These are phyloP conservation scores for Maniola hyperantus DNA, from an alignment of 2,888 invertebrate species.

Conservation along the genomic window DNA sequence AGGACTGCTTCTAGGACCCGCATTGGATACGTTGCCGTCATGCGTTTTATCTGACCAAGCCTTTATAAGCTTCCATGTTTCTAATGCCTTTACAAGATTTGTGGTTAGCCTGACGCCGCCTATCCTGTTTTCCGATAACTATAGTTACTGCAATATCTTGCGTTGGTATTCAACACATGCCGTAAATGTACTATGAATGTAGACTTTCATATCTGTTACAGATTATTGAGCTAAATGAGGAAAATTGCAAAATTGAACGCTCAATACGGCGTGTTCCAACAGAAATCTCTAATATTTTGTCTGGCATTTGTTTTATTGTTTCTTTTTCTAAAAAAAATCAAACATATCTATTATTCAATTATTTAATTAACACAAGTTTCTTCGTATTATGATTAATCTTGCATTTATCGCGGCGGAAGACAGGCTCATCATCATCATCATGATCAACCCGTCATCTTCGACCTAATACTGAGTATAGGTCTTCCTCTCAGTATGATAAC, in stretches of 20 bases:
- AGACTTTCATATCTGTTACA: neutral
- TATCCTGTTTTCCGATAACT: slow-evolving; percentile 22
- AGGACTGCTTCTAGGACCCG: no score
- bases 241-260: neutral
- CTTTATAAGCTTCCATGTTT: slow-evolving; percentile 43
- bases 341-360: no score
- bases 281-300: neutral
- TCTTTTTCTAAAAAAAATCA: no score
- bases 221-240: neutral
- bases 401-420: no score
- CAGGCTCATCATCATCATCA: no score
- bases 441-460: no score
- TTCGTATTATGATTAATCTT: no score
- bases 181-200: neutral
- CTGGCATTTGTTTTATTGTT: neutral
- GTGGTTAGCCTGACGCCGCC: slow-evolving; percentile 36
- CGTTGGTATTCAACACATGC: slow-evolving; percentile 2
- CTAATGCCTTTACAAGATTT: slow-evolving; percentile 41
- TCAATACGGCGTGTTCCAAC: neutral
- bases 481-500: no score
- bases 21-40: no score
- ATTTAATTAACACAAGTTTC: no score
- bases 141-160: slow-evolving; percentile 10
- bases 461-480: no score
- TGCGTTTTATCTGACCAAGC: no score